Evolutionary conservation across 2,888 invertebrate species (phyloP).

Genomic region (Caradrina clavipalpis): DNA sequence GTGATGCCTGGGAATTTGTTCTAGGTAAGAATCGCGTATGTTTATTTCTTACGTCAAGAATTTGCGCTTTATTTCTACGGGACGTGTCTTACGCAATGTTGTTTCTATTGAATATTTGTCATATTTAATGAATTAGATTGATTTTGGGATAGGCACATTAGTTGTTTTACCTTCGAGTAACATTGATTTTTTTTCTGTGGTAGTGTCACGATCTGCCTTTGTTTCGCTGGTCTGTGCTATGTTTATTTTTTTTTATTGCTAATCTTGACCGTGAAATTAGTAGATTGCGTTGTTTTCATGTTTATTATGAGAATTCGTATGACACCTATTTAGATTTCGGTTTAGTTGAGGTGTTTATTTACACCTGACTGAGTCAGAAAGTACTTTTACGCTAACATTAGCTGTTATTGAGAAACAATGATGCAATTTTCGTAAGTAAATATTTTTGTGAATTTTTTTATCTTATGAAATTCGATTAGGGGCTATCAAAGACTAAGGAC

Average conservation of each 20-base stretch:
- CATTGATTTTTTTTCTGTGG: slow-evolving; percentile 83
- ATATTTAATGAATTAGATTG: slow-evolving; percentile 48
- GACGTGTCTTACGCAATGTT: slow-evolving; percentile 86
- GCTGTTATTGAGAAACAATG: slow-evolving; percentile 23
- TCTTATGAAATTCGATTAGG: slow-evolving; percentile 5
- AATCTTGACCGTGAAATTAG: slow-evolving; percentile 89
- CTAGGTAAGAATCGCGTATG: slow-evolving; percentile 93
- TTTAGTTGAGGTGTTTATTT: slow-evolving; percentile 18
- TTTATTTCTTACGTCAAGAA: slow-evolving; percentile 88
- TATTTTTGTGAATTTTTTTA: neutral
- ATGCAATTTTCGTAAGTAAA: slow-evolving; percentile 21
- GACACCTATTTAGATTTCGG: slow-evolving; percentile 26
- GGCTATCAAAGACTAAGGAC: neutral
- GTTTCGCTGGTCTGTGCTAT: slow-evolving; percentile 79
- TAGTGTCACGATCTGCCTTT: slow-evolving; percentile 83
- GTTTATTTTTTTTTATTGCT: slow-evolving; percentile 85
- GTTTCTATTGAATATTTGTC: slow-evolving; percentile 67
- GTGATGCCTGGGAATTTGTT: slow-evolving; percentile 99
- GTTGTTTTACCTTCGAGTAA: slow-evolving; percentile 43
- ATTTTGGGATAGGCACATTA: slow-evolving; percentile 35
- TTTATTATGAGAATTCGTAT: slow-evolving; percentile 62
- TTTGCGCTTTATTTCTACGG: slow-evolving; percentile 89
- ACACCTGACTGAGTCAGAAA: slow-evolving; percentile 23
- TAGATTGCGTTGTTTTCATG: slow-evolving; percentile 81
- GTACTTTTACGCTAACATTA: slow-evolving; percentile 11